Conservation (phyloP, 2,113 vertebrate species). For the Empidonax traillii region DNA sequence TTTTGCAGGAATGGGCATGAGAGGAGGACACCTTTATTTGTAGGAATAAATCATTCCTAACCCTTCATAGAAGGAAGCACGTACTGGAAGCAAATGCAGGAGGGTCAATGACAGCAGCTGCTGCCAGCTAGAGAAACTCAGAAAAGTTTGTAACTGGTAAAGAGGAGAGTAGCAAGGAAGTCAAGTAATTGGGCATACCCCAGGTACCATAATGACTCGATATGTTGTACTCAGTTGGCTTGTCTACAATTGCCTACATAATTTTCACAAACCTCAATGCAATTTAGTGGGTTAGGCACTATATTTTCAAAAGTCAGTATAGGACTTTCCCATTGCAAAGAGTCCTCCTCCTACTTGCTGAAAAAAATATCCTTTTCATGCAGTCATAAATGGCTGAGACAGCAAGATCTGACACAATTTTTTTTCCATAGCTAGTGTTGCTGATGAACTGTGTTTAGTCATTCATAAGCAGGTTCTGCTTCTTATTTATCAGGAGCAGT, state of each 20-base stretch:
- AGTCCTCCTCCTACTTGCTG: background rate
- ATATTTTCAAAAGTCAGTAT: background rate
- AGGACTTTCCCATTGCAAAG: background rate
- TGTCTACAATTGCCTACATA: background rate
- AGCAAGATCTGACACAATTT: conserved; percentile 22
- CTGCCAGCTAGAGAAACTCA: background rate
- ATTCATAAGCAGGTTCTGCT: conserved; percentile 53
- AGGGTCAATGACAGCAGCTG: background rate
- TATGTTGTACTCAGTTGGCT: background rate
- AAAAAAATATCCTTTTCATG: background rate
- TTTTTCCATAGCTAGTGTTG: conserved; percentile 16
- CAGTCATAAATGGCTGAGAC: background rate
- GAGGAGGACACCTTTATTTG: background rate
- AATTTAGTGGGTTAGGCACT: background rate
- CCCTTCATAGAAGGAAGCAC: background rate
- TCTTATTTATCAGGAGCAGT: conserved; percentile 45
- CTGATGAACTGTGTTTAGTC: conserved; percentile 58
- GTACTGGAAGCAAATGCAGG: background rate
- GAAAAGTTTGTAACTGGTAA: background rate
- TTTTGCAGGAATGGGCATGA: background rate
- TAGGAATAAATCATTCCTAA: background rate
- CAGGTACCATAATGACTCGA: background rate
- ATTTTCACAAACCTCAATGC: background rate
- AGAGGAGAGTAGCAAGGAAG: background rate
- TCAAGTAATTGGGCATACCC: background rate